Conservation (phyloP, 2,888 invertebrate species). For the Drosophila eohydei region DNA sequence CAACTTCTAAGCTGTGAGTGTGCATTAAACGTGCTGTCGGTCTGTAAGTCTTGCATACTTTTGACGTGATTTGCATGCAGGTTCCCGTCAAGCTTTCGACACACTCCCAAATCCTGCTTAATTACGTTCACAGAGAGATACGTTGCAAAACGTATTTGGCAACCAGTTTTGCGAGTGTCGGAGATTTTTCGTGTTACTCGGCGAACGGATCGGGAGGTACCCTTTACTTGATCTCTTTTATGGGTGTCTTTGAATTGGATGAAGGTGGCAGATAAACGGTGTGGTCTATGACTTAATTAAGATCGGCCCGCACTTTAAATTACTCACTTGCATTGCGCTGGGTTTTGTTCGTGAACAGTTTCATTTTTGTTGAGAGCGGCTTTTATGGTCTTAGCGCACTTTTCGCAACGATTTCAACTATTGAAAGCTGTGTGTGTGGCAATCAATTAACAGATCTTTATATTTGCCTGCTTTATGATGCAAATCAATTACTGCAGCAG, state of each 20-base stretch:
- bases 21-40: background rate
- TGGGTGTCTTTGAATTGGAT: conserved; percentile 48
- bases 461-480: conserved; percentile 36
- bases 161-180: conserved; percentile 56
- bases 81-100: conserved; percentile 30
- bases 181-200: conserved; percentile 43
- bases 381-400: conserved; percentile 24
- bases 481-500: conserved; percentile 55
- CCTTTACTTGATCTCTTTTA: conserved; percentile 59
- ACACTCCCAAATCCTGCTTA: conserved; percentile 51
- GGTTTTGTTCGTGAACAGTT: conserved; percentile 71
- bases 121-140: conserved; percentile 33
- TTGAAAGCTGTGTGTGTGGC: conserved; percentile 29
- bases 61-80: conserved; percentile 37
- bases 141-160: conserved; percentile 38
- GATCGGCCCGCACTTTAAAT: conserved; percentile 25
- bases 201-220: conserved; percentile 57
- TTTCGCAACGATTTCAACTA: conserved; percentile 35
- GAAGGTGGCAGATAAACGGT: conserved; percentile 38
- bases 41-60: conserved; percentile 21
- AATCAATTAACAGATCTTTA: conserved; percentile 52
- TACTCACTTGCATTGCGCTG: conserved; percentile 80
- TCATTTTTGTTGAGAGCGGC: conserved; percentile 52
- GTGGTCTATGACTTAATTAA: conserved; percentile 68
- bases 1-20: conserved; percentile 9